phyloP scores from a whole-genome alignment of 1,140 invertebrate genomes.

The Sitobion miscanthi region DNA sequence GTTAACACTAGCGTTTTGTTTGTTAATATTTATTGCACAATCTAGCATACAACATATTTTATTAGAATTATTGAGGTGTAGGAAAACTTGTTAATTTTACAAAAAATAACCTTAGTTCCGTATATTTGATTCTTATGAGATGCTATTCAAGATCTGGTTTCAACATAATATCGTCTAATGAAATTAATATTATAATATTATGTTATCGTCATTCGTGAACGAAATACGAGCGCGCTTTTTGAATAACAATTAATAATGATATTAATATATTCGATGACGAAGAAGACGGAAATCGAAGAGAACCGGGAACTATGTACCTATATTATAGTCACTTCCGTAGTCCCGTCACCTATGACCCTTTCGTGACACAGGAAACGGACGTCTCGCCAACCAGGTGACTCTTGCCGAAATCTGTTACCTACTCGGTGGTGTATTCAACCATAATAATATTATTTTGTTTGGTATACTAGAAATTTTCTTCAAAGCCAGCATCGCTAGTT shows the following conservation, averaged over 20 bases:
- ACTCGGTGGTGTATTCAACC: not conserved
- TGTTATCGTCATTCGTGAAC: not conserved
- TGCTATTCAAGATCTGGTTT: not conserved
- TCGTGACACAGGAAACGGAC: not conserved
- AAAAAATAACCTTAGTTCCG: not conserved
- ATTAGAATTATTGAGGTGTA: not conserved
- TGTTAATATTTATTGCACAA: not conserved
- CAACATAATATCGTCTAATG: not conserved
- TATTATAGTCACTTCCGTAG: not conserved
- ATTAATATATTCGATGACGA: not conserved
- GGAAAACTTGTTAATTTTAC: too few species aligned
- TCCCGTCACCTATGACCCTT: not conserved
- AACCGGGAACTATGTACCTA: not conserved
- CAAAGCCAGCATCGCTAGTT: too few species aligned
- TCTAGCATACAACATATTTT: not conserved
- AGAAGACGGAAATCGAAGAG: not conserved
- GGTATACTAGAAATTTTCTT: not conserved
- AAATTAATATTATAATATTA: conserved; percentile 3
- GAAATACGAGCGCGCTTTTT: not conserved
- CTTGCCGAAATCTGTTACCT: not conserved
- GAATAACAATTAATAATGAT: not conserved
- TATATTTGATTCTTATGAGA: not conserved
- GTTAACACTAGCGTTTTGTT: not conserved
- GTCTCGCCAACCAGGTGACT: not conserved
- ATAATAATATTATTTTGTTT: not conserved